Conservation (phyloP, 2,888 invertebrate species). For the Corbicula japonica region DNA sequence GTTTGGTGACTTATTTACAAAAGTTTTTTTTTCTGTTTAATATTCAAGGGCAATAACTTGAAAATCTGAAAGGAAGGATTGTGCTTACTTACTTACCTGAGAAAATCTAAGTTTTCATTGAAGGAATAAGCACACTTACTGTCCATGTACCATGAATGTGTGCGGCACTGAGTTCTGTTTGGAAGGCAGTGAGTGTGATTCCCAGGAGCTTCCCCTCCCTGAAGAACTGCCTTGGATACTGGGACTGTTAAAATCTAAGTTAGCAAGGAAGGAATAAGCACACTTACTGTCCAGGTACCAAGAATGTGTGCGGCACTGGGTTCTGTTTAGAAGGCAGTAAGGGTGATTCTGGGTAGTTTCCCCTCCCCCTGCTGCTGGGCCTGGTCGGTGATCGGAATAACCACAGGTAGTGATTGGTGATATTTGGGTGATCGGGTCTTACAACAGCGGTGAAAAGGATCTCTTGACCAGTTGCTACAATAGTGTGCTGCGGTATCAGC, state of each 20-base stretch:
- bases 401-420: conserved; percentile 45
- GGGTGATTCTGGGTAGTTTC: neutral
- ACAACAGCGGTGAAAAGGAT: conserved; percentile 58
- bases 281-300: conserved; percentile 43
- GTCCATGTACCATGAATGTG: conserved; percentile 31
- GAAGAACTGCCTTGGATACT: neutral
- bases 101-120: too few relatives aligned
- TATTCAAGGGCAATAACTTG: too few relatives aligned
- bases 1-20: too few relatives aligned
- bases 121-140: conserved; percentile 39
- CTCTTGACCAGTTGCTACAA: conserved; percentile 49
- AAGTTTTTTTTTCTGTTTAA: too few relatives aligned
- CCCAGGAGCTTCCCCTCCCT: conserved; percentile 5
- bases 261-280: too few relatives aligned
- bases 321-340: conserved; percentile 10
- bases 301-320: conserved; percentile 31
- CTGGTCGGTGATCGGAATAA: conserved; percentile 42
- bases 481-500: conserved; percentile 38
- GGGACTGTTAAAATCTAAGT: too few relatives aligned
- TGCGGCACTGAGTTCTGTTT: conserved; percentile 26
- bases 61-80: too few relatives aligned
- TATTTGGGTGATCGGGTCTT: conserved; percentile 37
- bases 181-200: neutral
- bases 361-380: neutral
- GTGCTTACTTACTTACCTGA: too few relatives aligned